Conservation (phyloP, 1,140 invertebrate genomes). For the Battus philenor region DNA sequence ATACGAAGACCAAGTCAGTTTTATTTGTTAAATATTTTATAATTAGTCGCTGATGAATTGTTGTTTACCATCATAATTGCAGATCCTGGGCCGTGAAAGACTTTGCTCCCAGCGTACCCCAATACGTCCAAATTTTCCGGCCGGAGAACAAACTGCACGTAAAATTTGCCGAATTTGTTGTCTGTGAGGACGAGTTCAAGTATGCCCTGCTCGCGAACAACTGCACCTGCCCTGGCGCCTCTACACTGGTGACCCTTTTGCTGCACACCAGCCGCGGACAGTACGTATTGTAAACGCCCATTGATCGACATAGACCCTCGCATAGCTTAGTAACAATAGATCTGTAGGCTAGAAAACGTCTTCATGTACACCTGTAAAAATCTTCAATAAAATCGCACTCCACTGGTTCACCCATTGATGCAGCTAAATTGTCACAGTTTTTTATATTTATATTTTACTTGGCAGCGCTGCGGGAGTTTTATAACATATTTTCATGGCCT, state of each 20-base stretch:
- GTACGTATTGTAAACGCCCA: slow-evolving; percentile 78
- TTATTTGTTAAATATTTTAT: too few relatives aligned
- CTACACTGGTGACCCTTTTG: slow-evolving; percentile 95
- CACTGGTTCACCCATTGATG: too few relatives aligned
- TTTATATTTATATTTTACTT: too few relatives aligned
- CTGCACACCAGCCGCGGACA: slow-evolving; percentile 97
- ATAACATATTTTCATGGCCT: too few relatives aligned
- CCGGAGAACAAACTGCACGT: slow-evolving; percentile 99
- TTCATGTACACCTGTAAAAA: not conserved
- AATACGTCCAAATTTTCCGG: slow-evolving; percentile 98
- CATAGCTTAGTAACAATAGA: not conserved
- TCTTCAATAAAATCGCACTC: too few relatives aligned
- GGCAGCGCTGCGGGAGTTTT: too few relatives aligned
- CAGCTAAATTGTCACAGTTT: too few relatives aligned
- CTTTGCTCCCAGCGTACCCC: slow-evolving; percentile 95
- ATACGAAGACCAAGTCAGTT: too few relatives aligned
- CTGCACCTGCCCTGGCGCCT: slow-evolving; percentile 97
- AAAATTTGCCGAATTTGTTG: slow-evolving; percentile 97
- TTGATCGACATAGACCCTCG: not conserved
- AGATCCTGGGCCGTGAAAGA: slow-evolving; percentile 98
- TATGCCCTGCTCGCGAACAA: slow-evolving; percentile 98
- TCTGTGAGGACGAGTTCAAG: slow-evolving; percentile 98
- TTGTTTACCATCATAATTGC: too few relatives aligned
- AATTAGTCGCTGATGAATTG: too few relatives aligned
- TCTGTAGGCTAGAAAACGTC: not conserved